Evolutionary conservation across 2,113 vertebrate species (phyloP).

Genomic region (Alexandromys fortis): DNA sequence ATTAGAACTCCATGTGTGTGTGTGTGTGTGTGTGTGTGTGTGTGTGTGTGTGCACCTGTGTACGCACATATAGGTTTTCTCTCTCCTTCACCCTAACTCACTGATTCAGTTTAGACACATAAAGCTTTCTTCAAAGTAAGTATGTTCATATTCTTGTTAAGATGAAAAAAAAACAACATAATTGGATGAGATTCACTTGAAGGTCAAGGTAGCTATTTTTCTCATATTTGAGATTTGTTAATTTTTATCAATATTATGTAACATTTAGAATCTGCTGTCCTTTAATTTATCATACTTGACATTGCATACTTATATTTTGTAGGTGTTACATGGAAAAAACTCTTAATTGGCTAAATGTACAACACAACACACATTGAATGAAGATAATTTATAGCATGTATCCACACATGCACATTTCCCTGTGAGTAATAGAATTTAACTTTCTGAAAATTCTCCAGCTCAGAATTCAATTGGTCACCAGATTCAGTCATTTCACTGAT

Average conservation of each 20-base stretch:
- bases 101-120: neutral
- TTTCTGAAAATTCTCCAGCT: neutral
- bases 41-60: neutral
- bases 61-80: neutral
- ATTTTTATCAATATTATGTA: neutral
- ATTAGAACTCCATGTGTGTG: neutral
- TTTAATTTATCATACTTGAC: neutral
- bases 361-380: neutral
- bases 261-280: neutral
- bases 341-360: neutral
- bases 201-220: constrained; percentile 1
- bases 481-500: neutral
- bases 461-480: neutral
- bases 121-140: neutral
- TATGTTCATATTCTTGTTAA: constrained; percentile 17
- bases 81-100: neutral
- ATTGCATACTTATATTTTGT: neutral
- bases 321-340: neutral
- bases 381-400: neutral
- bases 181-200: neutral
- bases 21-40: neutral
- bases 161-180: neutral
- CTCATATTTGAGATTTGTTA: neutral
- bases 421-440: neutral
- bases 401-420: neutral